Evolutionary conservation across 2,797 vertebrate genomes (phyloP).

Genomic region (Decapterus maruadsi): DNA sequence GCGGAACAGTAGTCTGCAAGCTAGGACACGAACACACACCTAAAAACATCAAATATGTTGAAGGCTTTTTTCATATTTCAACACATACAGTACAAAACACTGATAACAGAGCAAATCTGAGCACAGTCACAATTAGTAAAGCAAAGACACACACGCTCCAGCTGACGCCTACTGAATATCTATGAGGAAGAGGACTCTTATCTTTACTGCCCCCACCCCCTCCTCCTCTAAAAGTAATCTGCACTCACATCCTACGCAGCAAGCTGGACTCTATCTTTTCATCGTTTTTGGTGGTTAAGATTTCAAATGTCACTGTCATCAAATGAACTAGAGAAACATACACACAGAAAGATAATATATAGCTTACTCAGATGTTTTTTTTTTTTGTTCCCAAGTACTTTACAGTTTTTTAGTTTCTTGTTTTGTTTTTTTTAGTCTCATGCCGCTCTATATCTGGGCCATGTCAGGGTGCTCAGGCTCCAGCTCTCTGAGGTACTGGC

Average conservation of each 20-base stretch:
- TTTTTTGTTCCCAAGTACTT: constrained; percentile 65
- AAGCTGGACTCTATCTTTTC: constrained; percentile 55
- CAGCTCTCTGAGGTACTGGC: constrained; percentile 90
- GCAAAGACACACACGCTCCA: constrained; percentile 50
- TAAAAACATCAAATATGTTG: constrained; percentile 50
- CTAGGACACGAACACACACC: constrained; percentile 58
- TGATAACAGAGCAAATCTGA: constrained; percentile 56
- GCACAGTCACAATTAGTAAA: constrained; percentile 64
- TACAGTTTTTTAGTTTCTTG: constrained; percentile 50
- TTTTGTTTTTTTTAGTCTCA: not conserved
- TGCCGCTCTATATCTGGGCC: constrained; percentile 76
- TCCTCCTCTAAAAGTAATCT: constrained; percentile 38
- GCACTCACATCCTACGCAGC: constrained; percentile 52
- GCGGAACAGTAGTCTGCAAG: constrained; percentile 61
- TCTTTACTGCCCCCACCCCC: constrained; percentile 15
- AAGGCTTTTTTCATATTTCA: constrained; percentile 43
- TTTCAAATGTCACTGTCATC: constrained; percentile 59
- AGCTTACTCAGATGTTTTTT: constrained; percentile 77
- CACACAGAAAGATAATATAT: constrained; percentile 69
- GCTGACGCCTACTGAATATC: constrained; percentile 36
- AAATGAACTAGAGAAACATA: constrained; percentile 67
- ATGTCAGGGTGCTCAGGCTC: constrained; percentile 79
- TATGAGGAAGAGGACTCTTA: constrained; percentile 29
- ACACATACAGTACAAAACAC: constrained; percentile 69
- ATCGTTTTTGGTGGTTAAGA: constrained; percentile 62